Conservation (phyloP, 1,140 invertebrate genomes). For the Tetramorium alpestre region DNA sequence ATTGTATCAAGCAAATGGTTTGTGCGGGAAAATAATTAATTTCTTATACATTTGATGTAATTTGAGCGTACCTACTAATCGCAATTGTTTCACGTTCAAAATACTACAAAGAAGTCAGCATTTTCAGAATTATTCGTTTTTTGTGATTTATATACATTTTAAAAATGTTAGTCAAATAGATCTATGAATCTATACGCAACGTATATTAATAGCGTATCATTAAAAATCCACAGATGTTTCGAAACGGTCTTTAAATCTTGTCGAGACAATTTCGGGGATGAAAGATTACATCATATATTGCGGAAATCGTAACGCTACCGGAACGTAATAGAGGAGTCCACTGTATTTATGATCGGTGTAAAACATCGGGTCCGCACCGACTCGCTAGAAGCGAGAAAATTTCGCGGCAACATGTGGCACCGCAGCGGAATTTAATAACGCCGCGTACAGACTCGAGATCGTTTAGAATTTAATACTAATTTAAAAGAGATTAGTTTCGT, state of each 20-base stretch:
- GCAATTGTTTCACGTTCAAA: not conserved
- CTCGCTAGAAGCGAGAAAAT: constrained; percentile 31
- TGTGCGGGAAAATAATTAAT: not conserved
- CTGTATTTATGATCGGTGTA: constrained; percentile 61
- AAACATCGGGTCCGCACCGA: constrained; percentile 39
- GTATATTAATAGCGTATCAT: constrained; percentile 32
- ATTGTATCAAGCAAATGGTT: not conserved
- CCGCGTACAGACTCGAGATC: constrained; percentile 59
- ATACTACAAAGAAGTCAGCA: not conserved
- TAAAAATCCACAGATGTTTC: constrained; percentile 48
- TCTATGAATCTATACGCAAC: not conserved
- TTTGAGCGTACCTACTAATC: not conserved
- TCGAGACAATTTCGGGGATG: constrained; percentile 49
- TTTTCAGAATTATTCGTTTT: not conserved
- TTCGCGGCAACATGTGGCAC: constrained; percentile 45
- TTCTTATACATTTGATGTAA: not conserved
- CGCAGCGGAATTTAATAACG: constrained; percentile 76
- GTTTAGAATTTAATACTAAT: constrained; percentile 79
- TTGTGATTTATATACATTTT: not conserved
- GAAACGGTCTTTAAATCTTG: constrained; percentile 49
- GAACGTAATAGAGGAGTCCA: constrained; percentile 36
- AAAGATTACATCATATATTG: constrained; percentile 53
- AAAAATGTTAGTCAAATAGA: not conserved
- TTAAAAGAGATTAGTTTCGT: constrained; percentile 81
- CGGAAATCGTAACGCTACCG: constrained; percentile 44